Evolutionary conservation across 2,797 vertebrate species (phyloP), one percentile per base, ranked within the genome.

Genomic region (Alcedo quadribrachys): DNA sequence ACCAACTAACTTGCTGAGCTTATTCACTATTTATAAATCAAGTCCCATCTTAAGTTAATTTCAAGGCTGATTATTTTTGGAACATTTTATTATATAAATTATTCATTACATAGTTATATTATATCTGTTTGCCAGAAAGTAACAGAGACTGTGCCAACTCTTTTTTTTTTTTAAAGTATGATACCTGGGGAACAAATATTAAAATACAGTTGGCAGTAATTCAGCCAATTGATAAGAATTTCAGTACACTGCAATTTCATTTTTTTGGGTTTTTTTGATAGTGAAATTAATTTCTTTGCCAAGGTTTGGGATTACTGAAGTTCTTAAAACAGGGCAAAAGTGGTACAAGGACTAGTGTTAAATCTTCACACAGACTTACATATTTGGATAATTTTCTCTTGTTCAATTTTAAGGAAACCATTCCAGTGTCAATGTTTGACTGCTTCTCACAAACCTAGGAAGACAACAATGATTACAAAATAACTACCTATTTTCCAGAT

Each of bases 41-140:
- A 92, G 67, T 30, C 15, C 40, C 68, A 88, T 62, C 75, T 88
- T 94, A 90, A 90, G 89, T 94, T 94, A 95, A 95, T 94, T 91
- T 94, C 91, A 84, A 94, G 90, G 78, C n/a, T 94, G 79, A 91
- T 86, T 92, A 93, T 97, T 93, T 91, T 82, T 87, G 73, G 70
- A 92, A 84, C 53, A 40, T 61, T 78, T 80, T 89, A 69, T 51
- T 28, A 17, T 76, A 86, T 70, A 87, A 91, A 92, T 94, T 96
- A 91, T 93, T 95, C 90, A 95, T 92, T 81, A 77, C 71, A 87
- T 25, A 79, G 61, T 68, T 33, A 32, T 66, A 69, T 87, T 54
- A 69, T 51, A 90, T 32, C 54, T 79, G 35, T 85, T 87, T 81
- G 80, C 89, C 86, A 94, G 85, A 82, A 95, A 89, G 66, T 35